Percentiles rank a stretch among this genome's conserved stretches.
phyloP scores from a whole-genome alignment of 2,888 invertebrate species.

The Sympetrum striolatum region DNA sequence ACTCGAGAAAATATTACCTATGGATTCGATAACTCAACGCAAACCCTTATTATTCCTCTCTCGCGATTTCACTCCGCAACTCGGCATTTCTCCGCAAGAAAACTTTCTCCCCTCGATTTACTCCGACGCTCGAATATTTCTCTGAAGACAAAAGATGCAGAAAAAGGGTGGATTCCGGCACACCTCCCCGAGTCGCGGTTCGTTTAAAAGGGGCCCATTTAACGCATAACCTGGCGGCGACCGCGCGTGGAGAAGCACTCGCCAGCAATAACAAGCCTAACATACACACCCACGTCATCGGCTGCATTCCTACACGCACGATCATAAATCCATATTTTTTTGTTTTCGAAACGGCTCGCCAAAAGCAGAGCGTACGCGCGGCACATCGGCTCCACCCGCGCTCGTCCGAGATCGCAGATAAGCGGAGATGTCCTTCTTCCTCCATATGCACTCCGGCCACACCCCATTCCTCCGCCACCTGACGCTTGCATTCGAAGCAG shows the following conservation, averaged over 20 bases:
- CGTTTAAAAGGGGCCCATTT: neutral
- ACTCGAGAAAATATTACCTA: no score
- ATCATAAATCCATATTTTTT: neutral
- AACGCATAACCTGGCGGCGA: neutral
- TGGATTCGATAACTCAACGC: no score
- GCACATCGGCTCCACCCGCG: neutral
- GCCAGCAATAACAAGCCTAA: neutral
- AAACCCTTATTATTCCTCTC: no score
- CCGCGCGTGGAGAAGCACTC: neutral
- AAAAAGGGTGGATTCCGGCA: neutral
- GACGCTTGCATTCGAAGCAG: neutral
- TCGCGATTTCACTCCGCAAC: no score
- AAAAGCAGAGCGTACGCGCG: neutral
- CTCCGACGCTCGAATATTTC: no score
- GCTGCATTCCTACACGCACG: neutral
- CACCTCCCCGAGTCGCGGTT: neutral
- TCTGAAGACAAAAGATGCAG: no score
- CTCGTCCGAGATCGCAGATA: neutral
- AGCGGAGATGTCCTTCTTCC: neutral
- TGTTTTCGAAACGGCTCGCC: neutral
- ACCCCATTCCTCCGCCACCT: neutral
- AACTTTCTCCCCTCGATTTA: no score
- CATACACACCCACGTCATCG: neutral
- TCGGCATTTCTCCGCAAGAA: no score
- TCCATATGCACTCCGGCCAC: neutral